These are phyloP conservation scores for Pantherophis guttatus DNA, from an alignment of 2,113 vertebrate species.

Conservation along the genomic window DNA sequence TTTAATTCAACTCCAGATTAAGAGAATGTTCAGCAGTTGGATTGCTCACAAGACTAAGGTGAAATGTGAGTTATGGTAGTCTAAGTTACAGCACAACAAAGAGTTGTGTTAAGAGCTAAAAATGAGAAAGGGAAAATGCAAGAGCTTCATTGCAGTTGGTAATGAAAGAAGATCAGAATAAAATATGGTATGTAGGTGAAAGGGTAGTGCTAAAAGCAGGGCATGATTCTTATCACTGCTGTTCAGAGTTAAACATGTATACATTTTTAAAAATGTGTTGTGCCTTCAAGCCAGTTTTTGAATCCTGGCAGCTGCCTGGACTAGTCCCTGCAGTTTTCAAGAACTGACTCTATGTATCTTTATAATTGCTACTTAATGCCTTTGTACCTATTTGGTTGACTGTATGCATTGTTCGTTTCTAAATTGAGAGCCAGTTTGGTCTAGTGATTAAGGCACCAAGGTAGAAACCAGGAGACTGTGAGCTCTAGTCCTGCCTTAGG, in stretches of 20 bases:
- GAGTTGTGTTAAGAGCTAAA: not conserved
- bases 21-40: not conserved
- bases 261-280: not conserved
- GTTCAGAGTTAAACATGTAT: not conserved
- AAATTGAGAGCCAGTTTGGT: not conserved
- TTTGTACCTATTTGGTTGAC: not conserved
- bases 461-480: not conserved
- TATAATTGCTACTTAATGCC: not conserved
- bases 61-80: not conserved
- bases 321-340: not conserved
- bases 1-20: not conserved
- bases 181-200: constrained; percentile 52
- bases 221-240: not conserved
- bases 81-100: not conserved
- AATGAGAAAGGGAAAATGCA: not conserved
- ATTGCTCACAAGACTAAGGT: not conserved
- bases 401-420: not conserved
- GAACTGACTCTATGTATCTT: not conserved
- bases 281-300: not conserved
- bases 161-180: not conserved
- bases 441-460: not conserved
- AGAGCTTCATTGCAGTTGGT: not conserved
- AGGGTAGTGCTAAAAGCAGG: constrained; percentile 41
- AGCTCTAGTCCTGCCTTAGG: not conserved
- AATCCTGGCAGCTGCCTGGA: not conserved